These are phyloP conservation scores for Uloborus plumipes DNA, from an alignment of 2,888 invertebrate species.

Conservation along the genomic window DNA sequence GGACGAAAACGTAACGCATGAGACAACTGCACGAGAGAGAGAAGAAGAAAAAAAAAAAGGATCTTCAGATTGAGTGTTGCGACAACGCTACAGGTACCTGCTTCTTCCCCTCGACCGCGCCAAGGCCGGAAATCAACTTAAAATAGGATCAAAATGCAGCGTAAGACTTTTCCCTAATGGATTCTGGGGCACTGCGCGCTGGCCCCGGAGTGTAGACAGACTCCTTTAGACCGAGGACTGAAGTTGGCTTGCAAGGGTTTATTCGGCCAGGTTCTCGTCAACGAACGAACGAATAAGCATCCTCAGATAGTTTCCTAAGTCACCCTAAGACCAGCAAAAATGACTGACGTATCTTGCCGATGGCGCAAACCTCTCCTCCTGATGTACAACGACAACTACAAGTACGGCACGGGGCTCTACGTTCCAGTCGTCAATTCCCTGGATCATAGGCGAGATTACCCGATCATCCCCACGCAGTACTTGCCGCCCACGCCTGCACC, in stretches of 20 bases:
- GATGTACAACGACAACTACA: constrained; percentile 67
- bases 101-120: constrained; percentile 10
- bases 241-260: constrained; percentile 26
- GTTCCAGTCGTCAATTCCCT: constrained; percentile 47
- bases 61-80: constrained; percentile 6
- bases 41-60: constrained; percentile 16
- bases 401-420: constrained; percentile 67
- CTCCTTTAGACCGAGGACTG: constrained; percentile 24
- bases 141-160: constrained; percentile 55
- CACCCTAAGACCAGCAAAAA: constrained; percentile 14
- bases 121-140: constrained; percentile 49
- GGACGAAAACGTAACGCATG: background rate
- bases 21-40: background rate
- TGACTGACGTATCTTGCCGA: constrained; percentile 45
- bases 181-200: constrained; percentile 41
- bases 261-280: constrained; percentile 14
- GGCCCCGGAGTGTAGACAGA: background rate
- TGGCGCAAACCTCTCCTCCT: constrained; percentile 66
- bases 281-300: constrained; percentile 21
- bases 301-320: no score
- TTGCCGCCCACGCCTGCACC: constrained; percentile 43
- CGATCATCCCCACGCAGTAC: constrained; percentile 35
- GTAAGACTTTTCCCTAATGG: constrained; percentile 30
- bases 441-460: constrained; percentile 40
- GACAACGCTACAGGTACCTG: constrained; percentile 24